Evolutionary conservation across 2,888 invertebrate genomes (phyloP).

Genomic region (Rhaphigaster nebulosa): DNA sequence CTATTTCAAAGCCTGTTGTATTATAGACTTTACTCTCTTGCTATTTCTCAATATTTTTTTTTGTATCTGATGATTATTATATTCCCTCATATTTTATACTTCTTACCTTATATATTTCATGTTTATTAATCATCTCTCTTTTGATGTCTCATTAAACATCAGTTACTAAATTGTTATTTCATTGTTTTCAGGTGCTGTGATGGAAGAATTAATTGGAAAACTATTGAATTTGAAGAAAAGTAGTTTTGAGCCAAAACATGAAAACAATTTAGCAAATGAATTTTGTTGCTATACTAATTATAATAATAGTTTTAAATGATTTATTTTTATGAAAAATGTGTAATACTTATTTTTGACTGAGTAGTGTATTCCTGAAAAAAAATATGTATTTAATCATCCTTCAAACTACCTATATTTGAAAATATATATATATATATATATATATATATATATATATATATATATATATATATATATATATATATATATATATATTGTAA

Average conservation of each 20-base stretch:
- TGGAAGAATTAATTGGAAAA: constrained; percentile 79
- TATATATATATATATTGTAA: too few species aligned
- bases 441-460: too few species aligned
- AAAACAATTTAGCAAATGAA: constrained; percentile 92
- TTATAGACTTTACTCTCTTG: too few species aligned
- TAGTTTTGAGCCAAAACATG: constrained; percentile 84
- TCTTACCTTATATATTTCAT: neutral
- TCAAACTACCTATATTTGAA: too few species aligned
- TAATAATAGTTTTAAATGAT: constrained; percentile 66
- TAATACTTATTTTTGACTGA: neutral
- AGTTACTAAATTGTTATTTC: neutral
- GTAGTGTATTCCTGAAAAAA: neutral
- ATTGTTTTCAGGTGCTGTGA: constrained; percentile 76
- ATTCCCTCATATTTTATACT: neutral
- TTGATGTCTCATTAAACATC: neutral
- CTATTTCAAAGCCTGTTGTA: too few species aligned
- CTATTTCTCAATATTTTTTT: too few species aligned
- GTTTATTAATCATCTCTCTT: neutral
- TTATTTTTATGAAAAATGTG: neutral
- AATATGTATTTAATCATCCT: neutral
- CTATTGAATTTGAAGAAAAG: constrained; percentile 78
- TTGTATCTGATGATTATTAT: neutral
- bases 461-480: too few species aligned
- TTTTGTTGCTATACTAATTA: constrained; percentile 94
- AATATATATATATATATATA: too few species aligned